Evolutionary conservation across 2,113 vertebrate genomes (phyloP).

Genomic region (zebrafish (Danio rerio)): DNA sequence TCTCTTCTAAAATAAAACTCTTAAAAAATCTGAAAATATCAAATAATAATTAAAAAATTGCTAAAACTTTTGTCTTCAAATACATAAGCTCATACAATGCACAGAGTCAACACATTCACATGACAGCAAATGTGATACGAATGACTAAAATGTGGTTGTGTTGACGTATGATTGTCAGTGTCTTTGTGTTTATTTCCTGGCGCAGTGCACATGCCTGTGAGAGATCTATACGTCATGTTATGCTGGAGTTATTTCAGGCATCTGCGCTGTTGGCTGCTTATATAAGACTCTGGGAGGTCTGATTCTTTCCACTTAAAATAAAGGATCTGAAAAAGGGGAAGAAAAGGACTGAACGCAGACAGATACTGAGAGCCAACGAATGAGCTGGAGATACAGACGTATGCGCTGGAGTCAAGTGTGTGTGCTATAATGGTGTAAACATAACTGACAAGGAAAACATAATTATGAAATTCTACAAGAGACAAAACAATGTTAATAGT

Average conservation of each 20-base stretch:
- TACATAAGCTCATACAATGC: no score
- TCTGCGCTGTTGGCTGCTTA: constrained; percentile 37
- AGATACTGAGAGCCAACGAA: constrained; percentile 12
- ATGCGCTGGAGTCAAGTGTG: neutral
- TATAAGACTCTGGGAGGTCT: constrained; percentile 46
- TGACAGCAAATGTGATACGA: neutral
- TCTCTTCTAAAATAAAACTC: no score
- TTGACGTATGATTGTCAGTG: neutral
- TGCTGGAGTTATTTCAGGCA: constrained; percentile 40
- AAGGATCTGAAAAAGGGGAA: constrained; percentile 19
- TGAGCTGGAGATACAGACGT: neutral
- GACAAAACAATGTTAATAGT: no score
- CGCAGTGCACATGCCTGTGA: constrained; percentile 8
- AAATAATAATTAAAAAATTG: no score
- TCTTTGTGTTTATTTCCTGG: constrained; percentile 15
- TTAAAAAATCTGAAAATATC: no score
- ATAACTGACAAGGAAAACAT: neutral
- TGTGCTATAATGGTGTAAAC: neutral
- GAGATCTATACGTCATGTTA: constrained; percentile 32
- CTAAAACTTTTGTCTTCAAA: no score
- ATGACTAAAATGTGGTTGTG: constrained; percentile 7
- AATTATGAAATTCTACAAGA: no score
- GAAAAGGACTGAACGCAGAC: neutral
- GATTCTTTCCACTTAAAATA: constrained; percentile 47
- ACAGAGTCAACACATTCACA: neutral